These are phyloP conservation scores for Propithecus deckenii DNA, from an alignment of 2,797 vertebrate species.

Conservation along the genomic window DNA sequence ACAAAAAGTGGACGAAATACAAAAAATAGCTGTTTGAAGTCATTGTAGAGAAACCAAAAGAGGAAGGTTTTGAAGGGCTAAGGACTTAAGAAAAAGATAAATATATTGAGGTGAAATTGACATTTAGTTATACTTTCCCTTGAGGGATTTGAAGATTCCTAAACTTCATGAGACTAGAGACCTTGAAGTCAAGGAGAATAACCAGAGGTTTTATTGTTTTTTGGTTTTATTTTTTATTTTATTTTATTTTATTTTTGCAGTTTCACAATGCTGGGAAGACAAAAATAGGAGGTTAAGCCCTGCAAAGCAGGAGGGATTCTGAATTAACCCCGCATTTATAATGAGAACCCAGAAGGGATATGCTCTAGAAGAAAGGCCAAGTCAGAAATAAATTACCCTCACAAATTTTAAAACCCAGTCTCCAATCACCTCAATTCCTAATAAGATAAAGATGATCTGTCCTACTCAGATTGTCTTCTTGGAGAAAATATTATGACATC, in stretches of 20 bases:
- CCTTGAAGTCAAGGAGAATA: neutral
- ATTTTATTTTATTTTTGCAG: neutral
- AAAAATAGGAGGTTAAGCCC: neutral
- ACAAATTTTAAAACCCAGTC: neutral
- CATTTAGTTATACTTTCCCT: neutral
- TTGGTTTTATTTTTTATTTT: neutral
- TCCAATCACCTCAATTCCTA: neutral
- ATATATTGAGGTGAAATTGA: neutral
- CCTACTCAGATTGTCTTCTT: neutral
- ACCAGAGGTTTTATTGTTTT: neutral
- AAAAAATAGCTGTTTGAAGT: neutral
- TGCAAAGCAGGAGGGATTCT: neutral
- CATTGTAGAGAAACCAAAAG: neutral
- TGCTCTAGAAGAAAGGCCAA: neutral
- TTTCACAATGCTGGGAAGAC: neutral
- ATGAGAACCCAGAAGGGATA: neutral
- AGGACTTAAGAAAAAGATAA: neutral
- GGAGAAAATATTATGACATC: neutral
- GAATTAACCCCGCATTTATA: neutral
- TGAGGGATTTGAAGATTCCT: slow-evolving; percentile 5
- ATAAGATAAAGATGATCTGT: neutral
- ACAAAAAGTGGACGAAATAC: neutral
- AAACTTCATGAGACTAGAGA: neutral
- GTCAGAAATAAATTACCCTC: neutral
- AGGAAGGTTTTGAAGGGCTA: neutral